Base-by-base conservation (phyloP, 2,888 invertebrate genomes). In the Elmis aenea region DNA sequence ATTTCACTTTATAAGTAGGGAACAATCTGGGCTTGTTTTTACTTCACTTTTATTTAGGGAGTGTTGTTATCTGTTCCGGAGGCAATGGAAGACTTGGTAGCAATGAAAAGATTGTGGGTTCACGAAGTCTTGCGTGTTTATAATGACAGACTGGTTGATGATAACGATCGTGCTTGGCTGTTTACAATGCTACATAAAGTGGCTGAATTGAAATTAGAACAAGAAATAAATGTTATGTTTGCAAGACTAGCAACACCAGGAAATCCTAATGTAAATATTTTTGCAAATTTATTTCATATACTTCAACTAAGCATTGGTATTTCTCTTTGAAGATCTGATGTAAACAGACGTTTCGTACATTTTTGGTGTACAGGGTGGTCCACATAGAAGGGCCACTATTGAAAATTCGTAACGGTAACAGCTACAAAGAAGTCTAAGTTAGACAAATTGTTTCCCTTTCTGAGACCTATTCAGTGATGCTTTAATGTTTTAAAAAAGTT, bases 101-200 rank as follows among this genome's bases (percentile, higher is more conserved):
- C 87, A 0, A 88, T 95, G 77, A 91, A 94, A 56, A 75, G 93
- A 32, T 72, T 95, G 1, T 96, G 95, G 95, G 84, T 93, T 1
- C 95, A 95, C 62, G 95, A 95, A 71, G 82, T 92, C 14, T 71
- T 92, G 45, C 77, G 96, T 2, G 94, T 95, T 1, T 96, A 92
- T 65, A 85, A 89, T 37, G 96, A 96, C 69, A 83, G 95, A 32
- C 73, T 96, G 38, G 82, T 90, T 0, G 92, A 93, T 52, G 83
- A 86, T n/a, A 45, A 54, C 0, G 95, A 95, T 61, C 73, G 87
- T 4, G 69, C 72, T 27, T 94, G 93, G 93, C 70, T 95, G 9
- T 83, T 89, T 44, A 61, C 70, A 2, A 82, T 82, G 40, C 64
- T 91, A 0, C 76, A 83, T 41, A 61, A 68, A 1, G 77, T 88